Conservation (phyloP, 2,797 vertebrate species). For the Caiman crocodilus region DNA sequence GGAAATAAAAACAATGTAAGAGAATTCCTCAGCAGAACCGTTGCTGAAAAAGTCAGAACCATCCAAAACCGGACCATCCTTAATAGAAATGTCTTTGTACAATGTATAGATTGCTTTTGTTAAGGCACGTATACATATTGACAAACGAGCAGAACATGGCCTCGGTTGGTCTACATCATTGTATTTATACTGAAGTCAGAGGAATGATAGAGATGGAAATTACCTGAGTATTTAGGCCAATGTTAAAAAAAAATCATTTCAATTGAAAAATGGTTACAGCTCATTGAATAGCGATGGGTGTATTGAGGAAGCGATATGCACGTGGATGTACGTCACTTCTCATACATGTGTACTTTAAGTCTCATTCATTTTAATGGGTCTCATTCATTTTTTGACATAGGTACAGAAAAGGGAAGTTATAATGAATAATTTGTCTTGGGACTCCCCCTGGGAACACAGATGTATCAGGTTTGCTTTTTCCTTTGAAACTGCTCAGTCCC, state of each 20-base stretch:
- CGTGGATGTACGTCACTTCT: neutral
- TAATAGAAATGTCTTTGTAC: neutral
- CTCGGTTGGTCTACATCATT: neutral
- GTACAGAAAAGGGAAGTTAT: neutral
- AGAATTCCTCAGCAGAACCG: too few species aligned
- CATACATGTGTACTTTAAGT: neutral
- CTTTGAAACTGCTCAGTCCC: neutral
- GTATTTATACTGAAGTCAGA: neutral
- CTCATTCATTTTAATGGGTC: neutral
- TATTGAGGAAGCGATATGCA: neutral
- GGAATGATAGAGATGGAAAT: too few species aligned
- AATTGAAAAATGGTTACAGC: neutral
- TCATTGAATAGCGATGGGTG: neutral
- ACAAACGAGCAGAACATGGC: neutral
- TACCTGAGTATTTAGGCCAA: neutral
- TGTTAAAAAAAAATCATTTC: neutral
- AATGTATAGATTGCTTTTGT: neutral
- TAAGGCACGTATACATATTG: neutral
- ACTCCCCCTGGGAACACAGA: neutral
- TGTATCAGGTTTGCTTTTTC: neutral
- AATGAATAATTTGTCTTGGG: neutral
- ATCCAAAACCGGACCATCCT: neutral
- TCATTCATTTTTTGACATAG: neutral
- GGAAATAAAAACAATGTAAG: too few species aligned
- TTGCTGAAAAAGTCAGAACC: too few species aligned